A percentile compares a stretch with the other conserved stretches of the same genome.
phyloP scores from a whole-genome alignment of 2,113 vertebrate species.

The Empidonax traillii region DNA sequence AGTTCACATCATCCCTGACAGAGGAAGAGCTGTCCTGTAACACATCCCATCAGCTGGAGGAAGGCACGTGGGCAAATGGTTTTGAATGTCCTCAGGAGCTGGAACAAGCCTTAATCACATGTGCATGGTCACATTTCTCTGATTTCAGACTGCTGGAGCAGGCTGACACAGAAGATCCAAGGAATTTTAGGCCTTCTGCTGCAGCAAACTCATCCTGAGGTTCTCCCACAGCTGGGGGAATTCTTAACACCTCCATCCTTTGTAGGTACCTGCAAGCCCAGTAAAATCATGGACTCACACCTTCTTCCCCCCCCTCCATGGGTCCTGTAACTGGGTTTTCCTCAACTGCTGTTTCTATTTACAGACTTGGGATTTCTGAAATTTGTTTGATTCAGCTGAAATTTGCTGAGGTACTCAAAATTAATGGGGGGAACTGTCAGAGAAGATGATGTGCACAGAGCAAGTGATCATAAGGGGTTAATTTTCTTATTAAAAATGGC shows the following conservation, averaged over 20 bases:
- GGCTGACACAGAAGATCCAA: not conserved
- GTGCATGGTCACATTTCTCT: not conserved
- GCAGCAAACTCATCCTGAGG: not conserved
- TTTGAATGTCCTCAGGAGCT: not conserved
- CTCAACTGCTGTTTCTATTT: not conserved
- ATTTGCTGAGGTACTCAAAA: not conserved
- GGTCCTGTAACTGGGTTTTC: not conserved
- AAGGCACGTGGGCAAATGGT: rapidly evolving
- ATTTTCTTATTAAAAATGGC: not conserved
- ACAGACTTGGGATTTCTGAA: not conserved
- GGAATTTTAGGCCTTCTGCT: not conserved
- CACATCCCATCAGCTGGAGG: not conserved
- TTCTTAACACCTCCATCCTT: not conserved
- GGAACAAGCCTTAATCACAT: not conserved
- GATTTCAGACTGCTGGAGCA: not conserved
- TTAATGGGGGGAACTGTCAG: not conserved
- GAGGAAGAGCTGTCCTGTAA: not conserved
- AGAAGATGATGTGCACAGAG: not conserved
- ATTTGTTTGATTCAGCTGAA: not conserved
- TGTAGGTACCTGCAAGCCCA: not conserved
- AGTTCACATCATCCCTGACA: not conserved
- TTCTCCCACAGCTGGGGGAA: not conserved
- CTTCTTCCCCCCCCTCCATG: not conserved
- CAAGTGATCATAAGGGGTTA: rapidly evolving
- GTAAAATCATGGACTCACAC: not conserved